Evolutionary conservation across 2,888 invertebrate species (phyloP).

Genomic region (Furcula furcula): DNA sequence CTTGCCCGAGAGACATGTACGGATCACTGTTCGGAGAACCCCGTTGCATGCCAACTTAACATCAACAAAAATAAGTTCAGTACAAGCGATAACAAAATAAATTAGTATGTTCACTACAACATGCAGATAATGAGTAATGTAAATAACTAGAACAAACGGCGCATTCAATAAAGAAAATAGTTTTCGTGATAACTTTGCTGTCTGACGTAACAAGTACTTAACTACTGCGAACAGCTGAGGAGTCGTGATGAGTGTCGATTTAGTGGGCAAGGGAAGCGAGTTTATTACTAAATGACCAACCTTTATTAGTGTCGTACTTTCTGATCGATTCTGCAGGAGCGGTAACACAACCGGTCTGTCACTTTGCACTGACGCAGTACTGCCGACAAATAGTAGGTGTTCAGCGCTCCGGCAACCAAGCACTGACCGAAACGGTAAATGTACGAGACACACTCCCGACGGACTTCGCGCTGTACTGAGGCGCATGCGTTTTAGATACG

Average conservation of each 20-base stretch:
- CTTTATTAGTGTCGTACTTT: too few species aligned
- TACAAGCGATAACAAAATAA: conserved; percentile 28
- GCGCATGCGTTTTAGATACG: conserved; percentile 63
- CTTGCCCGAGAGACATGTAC: conserved; percentile 84
- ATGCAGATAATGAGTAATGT: conserved; percentile 5
- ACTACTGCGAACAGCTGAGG: conserved; percentile 32
- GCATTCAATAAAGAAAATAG: conserved; percentile 21
- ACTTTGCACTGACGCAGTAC: conserved; percentile 22
- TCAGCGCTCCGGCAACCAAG: conserved; percentile 19
- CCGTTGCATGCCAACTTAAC: conserved; percentile 82
- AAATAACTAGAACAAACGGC: neutral
- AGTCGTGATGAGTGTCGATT: too few species aligned
- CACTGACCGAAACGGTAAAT: conserved; percentile 14
- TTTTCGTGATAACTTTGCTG: conserved; percentile 33
- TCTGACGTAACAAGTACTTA: conserved; percentile 16
- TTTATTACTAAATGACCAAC: too few species aligned
- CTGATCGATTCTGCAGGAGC: too few species aligned
- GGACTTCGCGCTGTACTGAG: conserved; percentile 50
- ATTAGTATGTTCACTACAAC: conserved; percentile 9
- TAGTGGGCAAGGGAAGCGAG: too few species aligned
- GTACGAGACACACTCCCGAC: too few species aligned
- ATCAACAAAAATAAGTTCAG: conserved; percentile 45
- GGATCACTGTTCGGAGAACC: conserved; percentile 82
- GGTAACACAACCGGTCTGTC: conserved; percentile 12
- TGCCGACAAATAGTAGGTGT: conserved; percentile 25